Conservation (phyloP, 2,797 vertebrate genomes). For the Argyrosomus regius region DNA sequence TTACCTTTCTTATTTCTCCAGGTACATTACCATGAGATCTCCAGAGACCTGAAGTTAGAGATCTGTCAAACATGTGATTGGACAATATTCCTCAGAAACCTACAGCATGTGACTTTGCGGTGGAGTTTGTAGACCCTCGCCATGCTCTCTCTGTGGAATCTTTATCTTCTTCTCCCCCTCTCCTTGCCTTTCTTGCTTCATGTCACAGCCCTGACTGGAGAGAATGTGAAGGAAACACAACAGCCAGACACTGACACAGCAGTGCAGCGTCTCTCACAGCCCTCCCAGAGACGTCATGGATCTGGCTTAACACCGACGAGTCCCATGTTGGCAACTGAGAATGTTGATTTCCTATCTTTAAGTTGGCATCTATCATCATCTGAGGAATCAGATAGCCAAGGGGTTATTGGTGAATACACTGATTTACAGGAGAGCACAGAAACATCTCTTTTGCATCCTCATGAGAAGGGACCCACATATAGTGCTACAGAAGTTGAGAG, state of each 20-base stretch:
- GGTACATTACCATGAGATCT: constrained; percentile 52
- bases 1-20: constrained; percentile 42
- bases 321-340: constrained; percentile 43
- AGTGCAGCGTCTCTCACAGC: constrained; percentile 15
- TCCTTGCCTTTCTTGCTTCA: constrained; percentile 53
- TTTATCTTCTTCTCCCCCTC: constrained; percentile 69
- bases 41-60: constrained; percentile 33
- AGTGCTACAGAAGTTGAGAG: constrained; percentile 24
- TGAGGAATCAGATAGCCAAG: constrained; percentile 68
- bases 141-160: constrained; percentile 74
- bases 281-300: constrained; percentile 43
- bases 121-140: constrained; percentile 51
- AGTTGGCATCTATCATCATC: constrained; percentile 56
- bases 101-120: constrained; percentile 69
- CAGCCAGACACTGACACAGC: constrained; percentile 37
- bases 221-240: constrained; percentile 48
- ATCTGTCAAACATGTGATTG: constrained; percentile 59
- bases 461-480: constrained; percentile 43
- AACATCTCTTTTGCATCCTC: constrained; percentile 21
- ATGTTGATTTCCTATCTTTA: constrained; percentile 52
- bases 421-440: constrained; percentile 66
- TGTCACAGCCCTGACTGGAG: constrained; percentile 41
- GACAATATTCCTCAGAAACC: constrained; percentile 33
- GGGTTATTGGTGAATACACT: constrained; percentile 78
- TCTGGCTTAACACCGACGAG: constrained; percentile 24